These are phyloP conservation scores for Lasiurus cinereus DNA, from an alignment of 2,113 vertebrate species.

Conservation along the genomic window DNA sequence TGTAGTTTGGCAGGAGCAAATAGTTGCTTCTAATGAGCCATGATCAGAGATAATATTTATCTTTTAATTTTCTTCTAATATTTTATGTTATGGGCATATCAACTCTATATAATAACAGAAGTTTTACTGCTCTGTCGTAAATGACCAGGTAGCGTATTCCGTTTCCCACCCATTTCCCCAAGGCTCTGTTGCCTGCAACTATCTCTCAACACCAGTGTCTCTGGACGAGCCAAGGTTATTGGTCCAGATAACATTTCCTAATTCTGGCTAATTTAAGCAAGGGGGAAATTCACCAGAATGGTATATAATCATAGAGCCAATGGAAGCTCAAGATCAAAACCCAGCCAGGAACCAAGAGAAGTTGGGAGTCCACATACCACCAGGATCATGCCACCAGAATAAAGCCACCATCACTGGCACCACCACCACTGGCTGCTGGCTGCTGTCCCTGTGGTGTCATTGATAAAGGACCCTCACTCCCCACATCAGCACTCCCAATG, in stretches of 20 bases:
- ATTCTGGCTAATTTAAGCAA: neutral
- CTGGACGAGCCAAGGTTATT: neutral
- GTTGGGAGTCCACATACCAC: neutral
- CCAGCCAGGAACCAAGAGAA: neutral
- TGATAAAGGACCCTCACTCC: neutral
- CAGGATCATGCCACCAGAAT: neutral
- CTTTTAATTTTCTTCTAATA: neutral
- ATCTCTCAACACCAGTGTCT: neutral
- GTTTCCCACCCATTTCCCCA: neutral
- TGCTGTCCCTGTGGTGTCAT: neutral
- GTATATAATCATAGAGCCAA: neutral
- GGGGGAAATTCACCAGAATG: neutral
- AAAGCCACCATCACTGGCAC: neutral
- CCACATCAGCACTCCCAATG: too few relatives aligned
- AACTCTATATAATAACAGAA: neutral
- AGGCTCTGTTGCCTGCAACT: neutral
- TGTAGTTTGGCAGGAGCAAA: neutral
- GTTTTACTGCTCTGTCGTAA: slow-evolving; percentile 5
- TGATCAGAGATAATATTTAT: neutral
- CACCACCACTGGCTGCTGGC: neutral
- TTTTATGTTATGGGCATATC: neutral
- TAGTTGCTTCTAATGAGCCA: neutral
- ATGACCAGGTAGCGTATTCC: neutral
- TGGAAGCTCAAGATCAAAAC: neutral
- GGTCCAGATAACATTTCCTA: neutral